Evolutionary conservation across 2,888 invertebrate genomes (phyloP).

Genomic region (Rhingia rostrata): DNA sequence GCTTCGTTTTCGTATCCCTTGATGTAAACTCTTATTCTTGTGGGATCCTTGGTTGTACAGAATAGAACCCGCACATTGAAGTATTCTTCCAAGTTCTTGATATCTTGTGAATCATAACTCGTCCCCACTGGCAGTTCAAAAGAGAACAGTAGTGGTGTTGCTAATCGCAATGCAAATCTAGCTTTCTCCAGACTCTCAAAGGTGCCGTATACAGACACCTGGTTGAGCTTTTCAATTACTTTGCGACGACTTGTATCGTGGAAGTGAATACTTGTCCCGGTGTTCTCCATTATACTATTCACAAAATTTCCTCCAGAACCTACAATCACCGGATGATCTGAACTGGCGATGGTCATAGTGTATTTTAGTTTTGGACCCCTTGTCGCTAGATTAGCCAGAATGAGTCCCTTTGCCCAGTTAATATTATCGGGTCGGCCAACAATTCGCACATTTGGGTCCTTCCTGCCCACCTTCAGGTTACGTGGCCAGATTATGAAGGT

Average conservation of each 20-base stretch:
- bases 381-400: slow-evolving; percentile 93
- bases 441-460: slow-evolving; percentile 97
- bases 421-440: slow-evolving; percentile 92
- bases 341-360: slow-evolving; percentile 99
- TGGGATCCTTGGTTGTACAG: slow-evolving; percentile 91
- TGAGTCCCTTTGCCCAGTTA: slow-evolving; percentile 91
- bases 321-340: slow-evolving; percentile 99
- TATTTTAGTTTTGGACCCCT: slow-evolving; percentile 97
- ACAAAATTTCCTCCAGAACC: slow-evolving; percentile 90
- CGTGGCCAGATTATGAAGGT: slow-evolving; percentile 98
- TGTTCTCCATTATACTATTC: slow-evolving; percentile 94
- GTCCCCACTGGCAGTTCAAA: slow-evolving; percentile 95
- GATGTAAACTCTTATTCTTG: slow-evolving; percentile 92
- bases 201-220: slow-evolving; percentile 97
- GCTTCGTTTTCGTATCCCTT: slow-evolving; percentile 96
- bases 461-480: slow-evolving; percentile 97
- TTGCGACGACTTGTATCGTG: slow-evolving; percentile 98
- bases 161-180: slow-evolving; percentile 91
- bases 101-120: slow-evolving; percentile 90
- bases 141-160: slow-evolving; percentile 95
- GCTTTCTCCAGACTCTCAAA: slow-evolving; percentile 95
- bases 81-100: slow-evolving; percentile 92
- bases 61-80: slow-evolving; percentile 94
- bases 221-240: slow-evolving; percentile 96
- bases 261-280: slow-evolving; percentile 99